Evolutionary conservation across 1,140 invertebrate genomes (phyloP), one percentile per base, ranked within the genome.

Genomic region (Ceratina australensis): DNA sequence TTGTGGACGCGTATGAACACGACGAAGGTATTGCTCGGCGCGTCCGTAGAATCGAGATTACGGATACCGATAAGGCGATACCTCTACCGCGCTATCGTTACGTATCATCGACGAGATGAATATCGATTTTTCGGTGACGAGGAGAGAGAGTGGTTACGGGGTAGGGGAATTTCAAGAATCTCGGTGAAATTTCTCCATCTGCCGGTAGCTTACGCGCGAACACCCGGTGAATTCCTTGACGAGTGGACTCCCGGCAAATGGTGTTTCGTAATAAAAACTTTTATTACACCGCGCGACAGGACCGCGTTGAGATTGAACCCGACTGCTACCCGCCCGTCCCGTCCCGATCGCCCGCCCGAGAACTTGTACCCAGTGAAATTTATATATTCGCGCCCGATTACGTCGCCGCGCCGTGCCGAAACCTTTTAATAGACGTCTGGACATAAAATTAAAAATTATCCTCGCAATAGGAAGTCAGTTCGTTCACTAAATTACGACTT

Each of bases 401-500:
- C 0, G 24, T 0, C 18, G 5, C 22, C 33, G 33, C 22, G n/a
- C 61, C 68, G 57, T 57, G 60, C 64, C 60, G 75, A 72, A 64
- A 42, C 33, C 33, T 20, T 61, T 63, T 57, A 72, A 57, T 71
- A 64, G 28, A 28, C 15, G n/a, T 16, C 22, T 42, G 28, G 75
- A 3, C 22, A 64, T 78, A 78, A 78, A 78, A 78, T 78, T 65
- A 72, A 78, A 72, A 65, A 72, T 78, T 72, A 72, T 78, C 69
- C 20, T 10, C 68, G 63, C 61, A 50, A 66, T 65, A 56, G 75
- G 50, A 3, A 61, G 61, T 63, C 59, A 56, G 1, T 26, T 65
- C 69, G 76, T 73, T 65, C 49, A n/a, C 54, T 60, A 47, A 52
- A 74, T 64, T 42, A 66, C 50, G 60, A 74, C 56, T 60, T 50